Percentiles rank a stretch among this genome's conserved stretches.
Evolutionary conservation across 2,113 vertebrate species (phyloP).

Genomic region (Origma solitaria): DNA sequence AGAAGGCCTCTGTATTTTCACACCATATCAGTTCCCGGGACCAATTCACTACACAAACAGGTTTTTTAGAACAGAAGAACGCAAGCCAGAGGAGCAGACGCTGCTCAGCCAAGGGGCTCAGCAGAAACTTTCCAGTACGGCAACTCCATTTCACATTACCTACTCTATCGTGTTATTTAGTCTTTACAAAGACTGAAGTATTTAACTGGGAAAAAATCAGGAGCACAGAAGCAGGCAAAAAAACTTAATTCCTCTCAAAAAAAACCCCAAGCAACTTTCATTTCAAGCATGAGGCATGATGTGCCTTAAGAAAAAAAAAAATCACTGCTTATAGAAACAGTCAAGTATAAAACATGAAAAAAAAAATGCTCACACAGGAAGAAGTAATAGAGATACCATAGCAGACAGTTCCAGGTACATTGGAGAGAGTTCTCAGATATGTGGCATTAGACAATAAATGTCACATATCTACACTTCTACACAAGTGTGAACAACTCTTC

Average conservation of each 20-base stretch:
- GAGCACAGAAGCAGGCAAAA: background rate
- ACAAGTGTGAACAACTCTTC: background rate
- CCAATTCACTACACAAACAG: background rate
- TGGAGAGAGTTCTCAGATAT: background rate
- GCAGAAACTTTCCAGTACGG: background rate
- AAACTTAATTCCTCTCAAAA: background rate
- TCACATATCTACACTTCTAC: background rate
- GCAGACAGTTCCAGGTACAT: background rate
- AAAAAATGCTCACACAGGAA: background rate
- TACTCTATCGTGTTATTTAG: background rate
- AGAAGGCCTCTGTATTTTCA: background rate
- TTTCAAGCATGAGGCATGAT: background rate
- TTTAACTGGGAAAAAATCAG: background rate
- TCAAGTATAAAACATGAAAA: background rate
- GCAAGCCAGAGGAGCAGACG: background rate
- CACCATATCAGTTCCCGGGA: background rate
- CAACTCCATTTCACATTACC: background rate
- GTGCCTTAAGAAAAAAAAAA: background rate
- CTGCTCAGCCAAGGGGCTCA: background rate
- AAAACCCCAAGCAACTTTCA: background rate
- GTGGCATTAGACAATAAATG: background rate
- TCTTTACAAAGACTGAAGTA: background rate
- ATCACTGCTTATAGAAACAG: background rate
- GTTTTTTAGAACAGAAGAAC: background rate
- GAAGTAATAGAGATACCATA: fast-evolving